Evolutionary conservation across 2,888 invertebrate species (phyloP).

Genomic region (Dione juno): DNA sequence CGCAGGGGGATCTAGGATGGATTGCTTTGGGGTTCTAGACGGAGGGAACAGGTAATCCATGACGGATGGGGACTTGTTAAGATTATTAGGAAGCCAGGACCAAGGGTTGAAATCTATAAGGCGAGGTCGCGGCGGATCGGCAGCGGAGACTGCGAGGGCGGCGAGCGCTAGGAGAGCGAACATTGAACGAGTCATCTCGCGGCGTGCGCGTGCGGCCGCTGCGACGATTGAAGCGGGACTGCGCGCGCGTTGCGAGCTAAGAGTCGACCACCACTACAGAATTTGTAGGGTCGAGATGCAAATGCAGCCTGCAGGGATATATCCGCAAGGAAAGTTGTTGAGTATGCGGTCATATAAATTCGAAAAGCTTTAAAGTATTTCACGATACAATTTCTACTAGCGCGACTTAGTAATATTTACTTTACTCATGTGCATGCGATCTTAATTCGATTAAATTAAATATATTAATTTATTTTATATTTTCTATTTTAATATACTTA

Average conservation of each 20-base stretch:
- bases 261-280: slow-evolving; percentile 64
- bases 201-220: slow-evolving; percentile 77
- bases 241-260: slow-evolving; percentile 65
- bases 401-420: slow-evolving; percentile 1
- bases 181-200: slow-evolving; percentile 72
- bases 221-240: slow-evolving; percentile 77
- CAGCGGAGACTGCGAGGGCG: slow-evolving; percentile 59
- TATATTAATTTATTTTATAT: too few species aligned
- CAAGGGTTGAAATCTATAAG: slow-evolving; percentile 78
- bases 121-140: slow-evolving; percentile 71
- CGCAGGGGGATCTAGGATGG: slow-evolving; percentile 73
- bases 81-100: slow-evolving; percentile 76
- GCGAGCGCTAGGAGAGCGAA: slow-evolving; percentile 72
- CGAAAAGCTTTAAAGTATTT: slow-evolving; percentile 29
- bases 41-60: slow-evolving; percentile 82
- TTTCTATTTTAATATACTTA: too few species aligned
- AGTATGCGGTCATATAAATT: slow-evolving; percentile 38
- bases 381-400: slow-evolving; percentile 28
- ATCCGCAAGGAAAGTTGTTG: slow-evolving; percentile 38
- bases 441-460: too few species aligned
- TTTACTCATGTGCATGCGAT: not conserved
- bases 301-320: slow-evolving; percentile 49
- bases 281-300: slow-evolving; percentile 62
- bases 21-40: slow-evolving; percentile 79
- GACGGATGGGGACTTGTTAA: slow-evolving; percentile 75